Base-by-base conservation (phyloP, 2,888 invertebrate species). In the Heliconius sara region DNA sequence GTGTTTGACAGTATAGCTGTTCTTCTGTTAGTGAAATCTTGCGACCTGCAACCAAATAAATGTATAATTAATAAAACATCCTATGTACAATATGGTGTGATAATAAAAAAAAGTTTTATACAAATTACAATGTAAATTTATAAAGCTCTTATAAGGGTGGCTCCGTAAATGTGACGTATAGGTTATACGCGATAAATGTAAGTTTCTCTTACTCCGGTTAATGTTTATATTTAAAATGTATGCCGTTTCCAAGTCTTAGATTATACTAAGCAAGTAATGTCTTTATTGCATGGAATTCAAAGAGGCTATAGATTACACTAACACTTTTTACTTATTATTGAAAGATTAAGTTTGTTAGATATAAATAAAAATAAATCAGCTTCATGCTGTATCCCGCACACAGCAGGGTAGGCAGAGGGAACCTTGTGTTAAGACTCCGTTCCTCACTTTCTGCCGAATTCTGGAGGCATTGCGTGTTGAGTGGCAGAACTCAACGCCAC, bases 1-100 rank as follows among this genome's bases (percentile, higher is more conserved):
- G 92, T 34, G 96, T 95, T 89, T 96, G 96, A 87, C 96, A 96
- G 87, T 91, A 96, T 34, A 96, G 85, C 30, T 95, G 90, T 65
- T 91, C 88, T 80, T 92, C 93, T 60, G 88, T 84, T 66, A 91
- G 90, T 83, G 91, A 90, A 83, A 90, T 88, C 81, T 92, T 91
- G 60, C 92, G 91, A 85, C 95, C 95, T 95, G 93, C 65, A 81
- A 88, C 89, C 84, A 89, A 88, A 84, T 63, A 65, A 34, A 43
- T 52, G 52, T 80, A 74, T 66, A 65, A 22, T 76, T 72, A 66
- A 25, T 57, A 6, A 73, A 70, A 52, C 12, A 12, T 7, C 34
- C 0, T 0, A 30, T 22, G 1, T 34, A 39, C 39, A 67, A 67
- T n/a, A 12, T 19, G 2, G 22, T 25, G 25, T 70, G 25, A 25